Evolutionary conservation across 2,888 invertebrate genomes (phyloP), one percentile per base, ranked within the genome.

Genomic region (Caenorhabditis zanzibari): DNA sequence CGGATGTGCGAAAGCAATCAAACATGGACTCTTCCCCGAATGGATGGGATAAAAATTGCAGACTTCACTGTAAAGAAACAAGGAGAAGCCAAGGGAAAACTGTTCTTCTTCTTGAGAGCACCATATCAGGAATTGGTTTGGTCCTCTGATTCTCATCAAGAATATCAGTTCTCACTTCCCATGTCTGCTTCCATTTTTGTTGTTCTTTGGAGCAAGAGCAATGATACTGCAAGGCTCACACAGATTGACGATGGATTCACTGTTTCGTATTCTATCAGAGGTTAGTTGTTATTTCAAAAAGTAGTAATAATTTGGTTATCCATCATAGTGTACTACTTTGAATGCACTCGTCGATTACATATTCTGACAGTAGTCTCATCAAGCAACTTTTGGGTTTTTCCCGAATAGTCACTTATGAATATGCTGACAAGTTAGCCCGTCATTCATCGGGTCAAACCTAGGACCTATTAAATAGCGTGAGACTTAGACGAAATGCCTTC

Each of bases 101-200:
- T 87, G n/a, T 87, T 87, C 47, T 87, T 85, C 63, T 87, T 85
- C 38, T 44, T 87, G 19, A 72, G 85, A 74, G 81, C 82, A 26
- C 85, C 85, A 10, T 87, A 87, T 63, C 84, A 85, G 87, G 85
- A 87, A 64, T 77, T 86, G n/a, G 82, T 87, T 19, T 87, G 87
- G 87, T 85, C 84, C 7, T 85, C 87, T n/a, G 85, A 82, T 71
- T 84, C 85, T 32, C 85, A 85, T 66, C 85, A 85, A 63, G 87
- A 85, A 26, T 77, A 82, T 56, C 82, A 84, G 41, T 87, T 87
- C 71, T 85, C 87, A 0, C 77, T 87, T 19, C 82, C 84, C 10
- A 59, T 83, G 64, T 82, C 82, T n/a, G 56, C 82, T 2, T 63
- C 82, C 14, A 76, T 87, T 24, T 81, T 81, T 44, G 80, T 87